phyloP scores from a whole-genome alignment of 2,113 vertebrate species.

The Emberiza fucata region DNA sequence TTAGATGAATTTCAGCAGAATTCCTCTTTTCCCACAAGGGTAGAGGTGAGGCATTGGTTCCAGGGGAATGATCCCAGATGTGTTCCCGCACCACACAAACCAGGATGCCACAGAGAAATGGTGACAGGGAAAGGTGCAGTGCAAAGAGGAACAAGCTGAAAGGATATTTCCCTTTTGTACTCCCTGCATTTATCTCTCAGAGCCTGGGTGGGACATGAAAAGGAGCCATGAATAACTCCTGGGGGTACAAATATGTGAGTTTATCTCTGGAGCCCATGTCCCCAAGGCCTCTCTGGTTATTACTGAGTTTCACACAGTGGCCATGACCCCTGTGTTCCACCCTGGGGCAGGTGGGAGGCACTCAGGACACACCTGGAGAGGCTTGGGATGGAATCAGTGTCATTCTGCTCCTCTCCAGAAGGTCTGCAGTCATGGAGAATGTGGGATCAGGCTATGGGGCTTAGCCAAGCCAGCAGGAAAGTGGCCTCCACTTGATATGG shows the following conservation, averaged over 20 bases:
- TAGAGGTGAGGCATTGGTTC: neutral
- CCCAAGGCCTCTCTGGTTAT: neutral
- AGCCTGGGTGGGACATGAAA: neutral
- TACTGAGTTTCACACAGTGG: neutral
- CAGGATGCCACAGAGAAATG: no score
- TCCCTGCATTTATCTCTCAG: neutral
- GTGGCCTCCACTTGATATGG: neutral
- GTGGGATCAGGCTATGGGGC: neutral
- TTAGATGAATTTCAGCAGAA: neutral
- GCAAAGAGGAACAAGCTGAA: neutral
- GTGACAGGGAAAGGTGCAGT: neutral
- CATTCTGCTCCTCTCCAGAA: neutral
- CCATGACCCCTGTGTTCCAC: accelerated
- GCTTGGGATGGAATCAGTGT: neutral
- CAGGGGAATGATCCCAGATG: neutral
- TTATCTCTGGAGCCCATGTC: accelerated
- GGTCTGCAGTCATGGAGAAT: accelerated
- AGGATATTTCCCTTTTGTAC: neutral
- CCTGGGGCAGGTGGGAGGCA: neutral
- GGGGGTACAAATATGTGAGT: neutral
- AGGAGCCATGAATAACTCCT: neutral
- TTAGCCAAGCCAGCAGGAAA: neutral
- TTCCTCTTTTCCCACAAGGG: neutral
- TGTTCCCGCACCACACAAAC: neutral
- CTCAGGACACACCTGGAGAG: neutral